Base-by-base conservation (phyloP, 2,113 vertebrate species). In the Platanista minor region DNA sequence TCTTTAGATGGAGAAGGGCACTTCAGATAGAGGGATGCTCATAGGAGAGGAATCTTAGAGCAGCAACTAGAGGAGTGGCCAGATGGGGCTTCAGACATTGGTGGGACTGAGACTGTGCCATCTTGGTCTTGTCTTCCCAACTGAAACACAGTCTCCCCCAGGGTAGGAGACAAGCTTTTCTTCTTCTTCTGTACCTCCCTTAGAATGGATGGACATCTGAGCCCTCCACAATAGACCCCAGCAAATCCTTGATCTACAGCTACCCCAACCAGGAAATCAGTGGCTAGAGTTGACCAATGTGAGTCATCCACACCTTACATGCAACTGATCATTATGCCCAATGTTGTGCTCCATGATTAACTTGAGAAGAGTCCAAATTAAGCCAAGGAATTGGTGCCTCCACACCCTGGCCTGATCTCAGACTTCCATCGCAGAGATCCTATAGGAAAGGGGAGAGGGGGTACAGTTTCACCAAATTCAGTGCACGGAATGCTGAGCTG, bases 391-490 rank as follows among this genome's bases (percentile, higher is more conserved):
- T 31, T 43, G 10, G 36, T 36, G 49, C 6, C 29, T 80, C n/a
- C 3, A 33, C 10, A 36, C 10, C 13, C 8, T 13, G 14, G 15
- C 54, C 29, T n/a, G 29, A 29, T 84, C 54, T 81, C 23, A 39
- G 18, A 18, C 27, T 57, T 91, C 27, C 3, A 10, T 52, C 12
- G 46, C 71, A 36, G n/a, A 46, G 27, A 17, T 33, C 18, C 61
- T 17, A 0, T 5, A 49, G 64, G 54, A 59, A 57, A 31, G 46
- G 39, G 8, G 15, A 5, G 1, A 18, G 1, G 2, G 27, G 17
- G 4, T 1, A 23, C 39, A 49, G 6, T 74, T 81, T 52, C 29
- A 52, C 66, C 43, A 43, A 49, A 43, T 61, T 21, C 66, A 13
- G 23, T 15, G 18, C 23, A 41, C 61, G 11, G 25, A 21, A 21